Percentiles rank a stretch among this genome's conserved stretches.
Evolutionary conservation across 2,888 invertebrate species (phyloP).

Genomic region (Antheraea yamamai): DNA sequence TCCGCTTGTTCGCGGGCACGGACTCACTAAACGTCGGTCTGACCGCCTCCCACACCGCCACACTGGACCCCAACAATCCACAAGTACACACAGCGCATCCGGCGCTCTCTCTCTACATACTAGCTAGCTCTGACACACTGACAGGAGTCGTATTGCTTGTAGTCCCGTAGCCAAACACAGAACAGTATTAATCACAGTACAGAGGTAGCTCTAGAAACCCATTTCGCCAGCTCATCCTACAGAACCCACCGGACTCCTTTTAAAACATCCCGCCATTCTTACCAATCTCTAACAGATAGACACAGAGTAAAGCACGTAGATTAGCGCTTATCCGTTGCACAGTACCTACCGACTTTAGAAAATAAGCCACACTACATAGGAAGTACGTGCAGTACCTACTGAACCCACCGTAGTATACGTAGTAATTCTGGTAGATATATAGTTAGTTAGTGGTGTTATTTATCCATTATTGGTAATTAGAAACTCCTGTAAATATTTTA

Average conservation of each 20-base stretch:
- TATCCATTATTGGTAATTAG: neutral
- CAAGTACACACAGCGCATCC: conserved; percentile 60
- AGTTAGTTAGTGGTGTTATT: neutral
- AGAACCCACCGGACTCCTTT: neutral
- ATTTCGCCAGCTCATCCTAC: neutral
- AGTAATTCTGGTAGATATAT: neutral
- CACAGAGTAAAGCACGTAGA: neutral
- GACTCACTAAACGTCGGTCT: conserved; percentile 88
- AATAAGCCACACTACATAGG: no score
- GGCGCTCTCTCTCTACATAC: conserved; percentile 14
- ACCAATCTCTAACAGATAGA: neutral
- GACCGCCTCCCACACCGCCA: conserved; percentile 83
- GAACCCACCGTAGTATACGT: neutral
- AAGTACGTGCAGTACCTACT: neutral
- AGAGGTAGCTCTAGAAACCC: neutral
- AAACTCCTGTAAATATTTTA: neutral
- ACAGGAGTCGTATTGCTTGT: neutral
- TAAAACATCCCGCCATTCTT: neutral
- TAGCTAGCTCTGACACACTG: neutral
- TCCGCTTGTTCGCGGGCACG: conserved; percentile 88
- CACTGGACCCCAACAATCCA: conserved; percentile 77
- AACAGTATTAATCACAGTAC: neutral
- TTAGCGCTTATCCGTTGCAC: neutral
- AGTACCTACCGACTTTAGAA: neutral
- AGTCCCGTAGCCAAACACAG: neutral